phyloP scores from a whole-genome alignment of 2,888 invertebrate species.

The Callosobruchus maculatus region DNA sequence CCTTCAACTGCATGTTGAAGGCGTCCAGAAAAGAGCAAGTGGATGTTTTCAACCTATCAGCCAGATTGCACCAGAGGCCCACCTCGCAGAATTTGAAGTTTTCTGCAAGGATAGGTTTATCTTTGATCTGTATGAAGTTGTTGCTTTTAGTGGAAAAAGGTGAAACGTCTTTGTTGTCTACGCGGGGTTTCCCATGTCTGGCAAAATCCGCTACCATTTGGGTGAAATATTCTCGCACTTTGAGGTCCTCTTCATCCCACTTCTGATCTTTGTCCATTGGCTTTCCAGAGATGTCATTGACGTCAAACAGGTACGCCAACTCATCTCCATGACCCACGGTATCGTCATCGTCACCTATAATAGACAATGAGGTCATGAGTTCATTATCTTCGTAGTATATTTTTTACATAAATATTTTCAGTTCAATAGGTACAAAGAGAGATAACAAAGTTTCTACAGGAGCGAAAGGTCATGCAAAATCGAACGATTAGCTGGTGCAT shows the following conservation, averaged over 20 bases:
- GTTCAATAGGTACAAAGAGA: no score
- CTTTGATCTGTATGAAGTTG: constrained; percentile 56
- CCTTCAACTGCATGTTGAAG: constrained; percentile 29
- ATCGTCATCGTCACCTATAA: constrained; percentile 26
- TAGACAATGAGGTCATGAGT: not conserved
- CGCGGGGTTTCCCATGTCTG: constrained; percentile 48
- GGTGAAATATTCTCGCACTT: constrained; percentile 64
- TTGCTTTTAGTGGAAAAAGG: constrained; percentile 48
- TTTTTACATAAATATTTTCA: no score
- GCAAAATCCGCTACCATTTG: constrained; percentile 67
- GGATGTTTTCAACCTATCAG: constrained; percentile 55
- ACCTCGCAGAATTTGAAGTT: constrained; percentile 64
- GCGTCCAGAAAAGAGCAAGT: constrained; percentile 50
- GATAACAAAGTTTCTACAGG: no score
- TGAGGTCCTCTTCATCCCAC: constrained; percentile 52
- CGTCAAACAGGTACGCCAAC: constrained; percentile 67
- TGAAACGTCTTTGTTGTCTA: constrained; percentile 44
- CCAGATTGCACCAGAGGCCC: constrained; percentile 64
- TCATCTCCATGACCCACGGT: constrained; percentile 69
- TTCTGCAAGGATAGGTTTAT: constrained; percentile 48
- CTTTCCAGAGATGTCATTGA: constrained; percentile 58
- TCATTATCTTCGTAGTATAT: no score
- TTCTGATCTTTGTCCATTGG: constrained; percentile 46
- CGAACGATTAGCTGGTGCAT: no score
- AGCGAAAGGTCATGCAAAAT: no score